phyloP scores from a whole-genome alignment of 2,888 invertebrate species.

The Cephus runcator region DNA sequence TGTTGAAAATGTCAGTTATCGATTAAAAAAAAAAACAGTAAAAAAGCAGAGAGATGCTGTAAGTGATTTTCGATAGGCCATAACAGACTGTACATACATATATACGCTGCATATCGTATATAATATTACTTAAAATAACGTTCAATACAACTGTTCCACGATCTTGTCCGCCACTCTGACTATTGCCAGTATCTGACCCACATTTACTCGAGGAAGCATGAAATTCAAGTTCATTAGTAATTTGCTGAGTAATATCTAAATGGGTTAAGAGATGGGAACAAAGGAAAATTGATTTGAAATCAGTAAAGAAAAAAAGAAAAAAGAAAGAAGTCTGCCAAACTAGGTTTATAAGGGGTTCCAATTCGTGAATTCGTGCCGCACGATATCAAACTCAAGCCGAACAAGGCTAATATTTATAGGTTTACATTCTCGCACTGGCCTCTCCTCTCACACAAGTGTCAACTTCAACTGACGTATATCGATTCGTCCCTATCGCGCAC shows the following conservation, averaged over 20 bases:
- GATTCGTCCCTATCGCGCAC: background rate
- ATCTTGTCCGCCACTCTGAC: background rate
- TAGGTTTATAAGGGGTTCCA: background rate
- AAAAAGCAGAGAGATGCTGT: background rate
- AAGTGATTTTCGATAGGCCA: background rate
- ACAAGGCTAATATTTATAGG: background rate
- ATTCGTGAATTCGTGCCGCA: background rate
- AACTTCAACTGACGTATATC: background rate
- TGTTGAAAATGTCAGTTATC: background rate
- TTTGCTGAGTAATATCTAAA: background rate
- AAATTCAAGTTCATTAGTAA: background rate
- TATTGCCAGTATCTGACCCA: background rate
- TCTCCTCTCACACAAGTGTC: background rate
- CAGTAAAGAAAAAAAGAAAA: background rate
- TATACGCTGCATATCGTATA: too few species aligned
- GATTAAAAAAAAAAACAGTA: background rate
- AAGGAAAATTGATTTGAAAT: background rate
- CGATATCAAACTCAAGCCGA: background rate
- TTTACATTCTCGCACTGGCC: background rate
- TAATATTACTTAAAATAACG: too few species aligned
- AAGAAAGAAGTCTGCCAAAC: background rate
- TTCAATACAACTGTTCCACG: background rate
- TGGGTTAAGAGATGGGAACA: background rate
- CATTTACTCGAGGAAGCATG: background rate
- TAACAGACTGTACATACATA: background rate